These are phyloP conservation scores for Hiodon alosoides DNA, from an alignment of 2,113 vertebrate species.

Conservation along the genomic window DNA sequence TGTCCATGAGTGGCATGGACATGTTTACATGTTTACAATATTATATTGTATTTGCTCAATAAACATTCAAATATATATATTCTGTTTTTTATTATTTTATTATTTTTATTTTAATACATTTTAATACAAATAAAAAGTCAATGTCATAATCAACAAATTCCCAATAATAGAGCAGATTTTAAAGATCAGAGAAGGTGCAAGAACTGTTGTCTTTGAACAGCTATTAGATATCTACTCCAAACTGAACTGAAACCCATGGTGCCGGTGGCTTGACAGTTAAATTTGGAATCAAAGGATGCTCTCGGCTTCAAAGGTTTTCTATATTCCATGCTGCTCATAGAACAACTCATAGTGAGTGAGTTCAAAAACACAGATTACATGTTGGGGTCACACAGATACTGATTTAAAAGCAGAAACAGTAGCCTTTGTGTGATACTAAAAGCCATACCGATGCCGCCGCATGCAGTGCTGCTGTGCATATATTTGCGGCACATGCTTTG, in stretches of 20 bases:
- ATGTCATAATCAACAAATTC: too few relatives aligned
- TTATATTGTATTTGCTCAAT: too few relatives aligned
- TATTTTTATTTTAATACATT: not conserved
- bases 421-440: too few relatives aligned
- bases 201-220: slow-evolving; percentile 13
- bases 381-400: not conserved
- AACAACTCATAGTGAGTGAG: slow-evolving; percentile 12
- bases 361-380: not conserved
- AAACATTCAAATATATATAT: too few relatives aligned
- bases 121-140: too few relatives aligned
- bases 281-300: not conserved
- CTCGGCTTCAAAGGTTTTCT: slow-evolving; percentile 19
- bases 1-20: too few relatives aligned
- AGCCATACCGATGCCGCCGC: not conserved
- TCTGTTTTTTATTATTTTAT: not conserved
- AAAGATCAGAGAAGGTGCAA: not conserved
- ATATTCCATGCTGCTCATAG: not conserved
- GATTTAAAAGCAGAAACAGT: not conserved
- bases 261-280: not conserved
- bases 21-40: not conserved
- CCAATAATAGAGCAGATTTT: too few relatives aligned
- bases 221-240: not conserved
- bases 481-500: slow-evolving; percentile 28
- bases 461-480: slow-evolving; percentile 22
- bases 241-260: not conserved